Conservation (phyloP, 2,797 vertebrate species). For the Gastrophryne carolinensis region DNA sequence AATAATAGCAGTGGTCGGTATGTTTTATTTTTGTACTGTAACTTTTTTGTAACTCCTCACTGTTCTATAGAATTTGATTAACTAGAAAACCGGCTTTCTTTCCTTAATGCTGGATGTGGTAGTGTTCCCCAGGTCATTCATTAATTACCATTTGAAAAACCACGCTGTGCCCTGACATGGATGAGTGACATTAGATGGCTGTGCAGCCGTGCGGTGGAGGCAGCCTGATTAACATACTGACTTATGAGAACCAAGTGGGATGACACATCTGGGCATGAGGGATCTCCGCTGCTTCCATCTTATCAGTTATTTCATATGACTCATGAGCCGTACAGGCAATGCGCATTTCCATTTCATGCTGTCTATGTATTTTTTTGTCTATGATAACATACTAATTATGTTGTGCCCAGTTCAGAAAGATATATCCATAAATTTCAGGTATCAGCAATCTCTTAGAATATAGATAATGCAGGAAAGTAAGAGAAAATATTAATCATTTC, state of each 20-base stretch:
- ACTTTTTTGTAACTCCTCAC: too few species aligned
- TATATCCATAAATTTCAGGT: not conserved
- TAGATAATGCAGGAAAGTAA: not conserved
- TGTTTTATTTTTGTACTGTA: too few species aligned
- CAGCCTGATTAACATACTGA: conserved; percentile 3
- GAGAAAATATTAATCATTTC: too few species aligned
- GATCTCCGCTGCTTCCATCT: not conserved
- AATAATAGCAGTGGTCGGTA: too few species aligned
- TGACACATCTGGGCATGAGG: conserved; percentile 16
- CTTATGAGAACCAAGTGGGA: not conserved
- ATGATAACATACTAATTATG: conserved; percentile 1
- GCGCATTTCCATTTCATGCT: not conserved
- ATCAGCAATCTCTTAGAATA: not conserved
- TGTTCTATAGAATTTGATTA: not conserved
- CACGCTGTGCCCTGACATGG: conserved; percentile 1
- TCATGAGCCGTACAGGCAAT: not conserved
- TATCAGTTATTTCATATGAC: too few species aligned
- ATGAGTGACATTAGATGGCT: conserved; percentile 20
- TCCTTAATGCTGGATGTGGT: not conserved
- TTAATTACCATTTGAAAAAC: conserved; percentile 25
- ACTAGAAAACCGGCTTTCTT: not conserved
- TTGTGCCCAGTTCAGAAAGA: not conserved
- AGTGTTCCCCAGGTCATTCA: conserved; percentile 2
- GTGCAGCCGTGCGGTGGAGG: conserved; percentile 5
- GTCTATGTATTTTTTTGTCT: not conserved